Evolutionary conservation across 2,888 invertebrate genomes (phyloP), one percentile per base, ranked within the genome.

Genomic region (Coenonympha arcania): DNA sequence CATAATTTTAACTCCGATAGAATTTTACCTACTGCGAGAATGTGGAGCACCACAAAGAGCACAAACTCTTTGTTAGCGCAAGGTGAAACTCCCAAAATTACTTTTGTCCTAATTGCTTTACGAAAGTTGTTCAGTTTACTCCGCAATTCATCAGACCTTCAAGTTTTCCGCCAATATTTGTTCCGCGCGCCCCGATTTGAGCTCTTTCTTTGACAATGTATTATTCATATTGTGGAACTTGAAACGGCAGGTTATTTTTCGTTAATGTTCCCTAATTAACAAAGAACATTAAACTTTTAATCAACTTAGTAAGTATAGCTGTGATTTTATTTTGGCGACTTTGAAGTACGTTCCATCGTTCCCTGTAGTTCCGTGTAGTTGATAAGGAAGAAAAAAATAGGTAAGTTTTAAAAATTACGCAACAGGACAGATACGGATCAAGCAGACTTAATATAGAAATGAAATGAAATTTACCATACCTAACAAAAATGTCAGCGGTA

Each of bases 71-170:
- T 66, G 71, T 68, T 63, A 56, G 61, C 64, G 62, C 63, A 66
- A 67, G 62, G 63, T 66, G 66, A 61, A 65, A 69, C 70, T 73
- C 58, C 34, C 66, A 63, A 73, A 74, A 76, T 78, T 75, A 74
- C 71, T 76, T 74, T 69, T 65, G 66, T 68, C 69, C 66, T 74
- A 73, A 76, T 75, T 74, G 71, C 74, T 77, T 74, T 70, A 60
- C 54, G 45, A 67, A 73, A 74, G 62, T 73, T 75, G 56, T 61
- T 59, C 61, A 58, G 64, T 68, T 69, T 68, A 64, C 66, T 69
- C 67, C 65, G 60, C 60, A 62, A 69, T 67, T 62, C 58, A 54
- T 63, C 61, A 64, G 65, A 62, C 63, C 57, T 62, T 36, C 42
- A 48, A 55, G 49, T 50, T 58, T 24, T 39, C 40, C 15, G 43